Evolutionary conservation across 2,888 invertebrate genomes (phyloP), one percentile per base, ranked within the genome.

Genomic region (Ptychoptera albimana): DNA sequence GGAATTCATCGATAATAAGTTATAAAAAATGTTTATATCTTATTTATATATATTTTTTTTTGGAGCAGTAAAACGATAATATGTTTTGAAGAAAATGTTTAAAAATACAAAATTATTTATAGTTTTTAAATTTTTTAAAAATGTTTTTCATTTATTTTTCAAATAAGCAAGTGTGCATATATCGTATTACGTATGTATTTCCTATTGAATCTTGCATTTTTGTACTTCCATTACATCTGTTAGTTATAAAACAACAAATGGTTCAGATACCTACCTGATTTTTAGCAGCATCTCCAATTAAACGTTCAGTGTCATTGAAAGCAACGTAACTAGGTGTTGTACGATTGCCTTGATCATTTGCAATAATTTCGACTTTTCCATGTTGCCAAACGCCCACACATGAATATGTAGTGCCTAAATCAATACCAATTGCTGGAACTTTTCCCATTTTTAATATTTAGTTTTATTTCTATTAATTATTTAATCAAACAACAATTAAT

Each of bases 271-370:
- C 55, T 54, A 81, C 82, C 66, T 87, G 87, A 61, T 84, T 85
- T 64, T 86, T 87, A 32, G 87, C 87, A 13, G 85, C 83, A 67
- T 88, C 87, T 37, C 88, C 87, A 53, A 88, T 83, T 34, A 88
- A 69, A 41, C 87, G 71, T 63, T 88, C 87, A 4, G 76, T 79
- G 53, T 88, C 86, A 16, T 83, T 86, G 61, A 88, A 89, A 6
- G 85, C 86, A 42, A 88, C 87, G 64, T 85, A 89, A 50, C 83
- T 83, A 39, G 88, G 87, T 42, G 87, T 89, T 9, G 86, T 87
- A 43, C 87, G 69, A 63, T 88, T 88, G 49, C 87, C 88, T 65
- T 87, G 86, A 60, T 87, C 86, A 60, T 89, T 89, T 46, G 88
- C 84, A 58, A 88, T 86, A 59, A 83, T 83, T 60, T 83, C 82